Evolutionary conservation across 92 coral and sea anemone species (phyloP).

Genomic region (Nematostella vectensis): DNA sequence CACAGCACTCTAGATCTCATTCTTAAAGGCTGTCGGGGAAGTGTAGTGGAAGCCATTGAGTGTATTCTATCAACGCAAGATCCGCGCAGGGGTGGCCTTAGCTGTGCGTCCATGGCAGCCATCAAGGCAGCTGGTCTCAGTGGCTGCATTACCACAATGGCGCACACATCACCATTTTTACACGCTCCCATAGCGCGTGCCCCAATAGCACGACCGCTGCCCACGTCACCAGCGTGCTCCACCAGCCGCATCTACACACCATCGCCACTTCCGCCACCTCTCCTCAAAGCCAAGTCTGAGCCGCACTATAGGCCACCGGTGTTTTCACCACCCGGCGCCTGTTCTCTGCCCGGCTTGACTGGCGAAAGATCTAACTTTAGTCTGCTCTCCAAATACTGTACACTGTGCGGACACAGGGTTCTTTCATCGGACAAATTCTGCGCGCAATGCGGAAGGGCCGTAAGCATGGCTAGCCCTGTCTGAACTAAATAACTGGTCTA

Average conservation of each 20-base stretch:
- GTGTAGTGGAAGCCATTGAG: constrained; percentile 84
- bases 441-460: constrained; percentile 70
- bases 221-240: constrained; percentile 51
- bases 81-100: constrained; percentile 5
- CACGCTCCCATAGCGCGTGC: constrained; percentile 50
- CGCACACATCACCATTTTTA: constrained; percentile 49
- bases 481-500: too few relatives aligned
- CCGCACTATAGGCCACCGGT: constrained; percentile 25
- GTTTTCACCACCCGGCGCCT: constrained; percentile 21
- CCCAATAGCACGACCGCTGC: constrained; percentile 40
- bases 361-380: constrained; percentile 36
- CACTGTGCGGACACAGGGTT: constrained; percentile 78
- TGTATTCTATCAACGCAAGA: constrained; percentile 59
- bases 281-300: constrained; percentile 66
- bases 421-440: constrained; percentile 80
- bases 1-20: constrained; percentile 66
- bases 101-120: constrained; percentile 3
- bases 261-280: constrained; percentile 69
- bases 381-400: constrained; percentile 62
- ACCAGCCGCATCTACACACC: constrained; percentile 59
- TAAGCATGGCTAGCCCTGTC: constrained; percentile 5
- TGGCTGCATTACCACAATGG: constrained; percentile 43
- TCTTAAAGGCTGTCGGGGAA: constrained; percentile 80
- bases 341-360: constrained; percentile 17
- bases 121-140: constrained; percentile 35